phyloP scores from a whole-genome alignment of 2,797 vertebrate genomes.

The Distichodus sexfasciatus region DNA sequence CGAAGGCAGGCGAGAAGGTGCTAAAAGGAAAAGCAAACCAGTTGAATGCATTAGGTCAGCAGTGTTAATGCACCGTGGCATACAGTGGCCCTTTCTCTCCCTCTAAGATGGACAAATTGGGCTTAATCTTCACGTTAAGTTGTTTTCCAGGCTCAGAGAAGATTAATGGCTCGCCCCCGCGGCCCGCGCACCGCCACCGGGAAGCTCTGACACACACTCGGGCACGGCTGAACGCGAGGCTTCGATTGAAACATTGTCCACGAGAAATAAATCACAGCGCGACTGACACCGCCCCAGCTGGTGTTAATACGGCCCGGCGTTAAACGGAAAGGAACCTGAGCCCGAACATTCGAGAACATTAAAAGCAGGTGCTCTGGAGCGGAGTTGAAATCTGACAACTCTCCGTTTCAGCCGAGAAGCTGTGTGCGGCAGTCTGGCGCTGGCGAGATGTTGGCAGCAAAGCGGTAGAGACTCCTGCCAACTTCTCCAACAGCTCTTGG shows the following conservation, averaged over 20 bases:
- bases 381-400: constrained; percentile 3
- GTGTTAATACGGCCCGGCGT: constrained; percentile 31
- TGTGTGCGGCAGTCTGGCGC: not conserved
- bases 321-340: constrained; percentile 2
- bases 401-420: not conserved
- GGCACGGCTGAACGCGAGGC: constrained; percentile 19
- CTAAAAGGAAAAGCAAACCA: not conserved
- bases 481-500: constrained; percentile 5
- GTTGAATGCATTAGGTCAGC: constrained; percentile 26
- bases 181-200: constrained; percentile 16
- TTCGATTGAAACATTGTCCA: constrained; percentile 34
- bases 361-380: constrained; percentile 21
- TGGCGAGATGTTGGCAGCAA: not conserved
- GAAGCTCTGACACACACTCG: constrained; percentile 22
- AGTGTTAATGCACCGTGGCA: constrained; percentile 24
- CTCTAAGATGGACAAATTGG: constrained; percentile 53
- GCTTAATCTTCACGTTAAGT: constrained; percentile 52
- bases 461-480: not conserved
- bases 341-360: constrained; percentile 19
- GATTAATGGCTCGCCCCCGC: constrained; percentile 39
- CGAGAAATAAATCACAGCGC: constrained; percentile 40
- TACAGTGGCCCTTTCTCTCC: constrained; percentile 28
- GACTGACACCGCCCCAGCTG: constrained; percentile 29
- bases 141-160: constrained; percentile 49
- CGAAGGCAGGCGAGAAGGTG: not conserved